These are phyloP conservation scores for Probaryconus sp. DNA, from an alignment of 1,140 invertebrate species.

Conservation along the genomic window DNA sequence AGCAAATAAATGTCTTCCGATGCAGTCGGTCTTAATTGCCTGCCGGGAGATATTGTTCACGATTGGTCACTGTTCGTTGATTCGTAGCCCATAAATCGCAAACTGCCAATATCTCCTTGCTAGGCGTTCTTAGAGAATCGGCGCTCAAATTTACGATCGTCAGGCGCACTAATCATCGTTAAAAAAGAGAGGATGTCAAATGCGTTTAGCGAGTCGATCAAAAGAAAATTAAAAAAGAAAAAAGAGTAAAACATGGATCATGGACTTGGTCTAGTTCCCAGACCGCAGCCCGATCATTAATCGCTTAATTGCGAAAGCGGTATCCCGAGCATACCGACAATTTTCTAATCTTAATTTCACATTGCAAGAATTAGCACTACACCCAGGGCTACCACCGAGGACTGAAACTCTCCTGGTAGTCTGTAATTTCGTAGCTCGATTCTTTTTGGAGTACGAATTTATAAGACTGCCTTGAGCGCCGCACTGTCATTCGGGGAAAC, in stretches of 20 bases:
- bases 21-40: slow-evolving; percentile 47
- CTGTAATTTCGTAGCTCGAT: slow-evolving; percentile 32
- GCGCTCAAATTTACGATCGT: slow-evolving; percentile 62
- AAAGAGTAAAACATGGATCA: slow-evolving; percentile 5
- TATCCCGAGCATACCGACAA: slow-evolving; percentile 11
- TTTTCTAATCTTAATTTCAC: slow-evolving; percentile 31
- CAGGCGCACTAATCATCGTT: slow-evolving; percentile 45
- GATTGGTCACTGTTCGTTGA: slow-evolving; percentile 41
- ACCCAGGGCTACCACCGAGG: slow-evolving; percentile 3
- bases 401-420: slow-evolving; percentile 3
- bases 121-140: slow-evolving; percentile 39
- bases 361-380: slow-evolving; percentile 14
- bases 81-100: slow-evolving; percentile 52
- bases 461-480: slow-evolving; percentile 23
- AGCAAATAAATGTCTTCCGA: slow-evolving; percentile 42
- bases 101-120: slow-evolving; percentile 61
- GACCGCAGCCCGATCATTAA: slow-evolving; percentile 56
- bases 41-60: slow-evolving; percentile 37
- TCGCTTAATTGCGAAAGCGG: slow-evolving; percentile 55
- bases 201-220: slow-evolving; percentile 12
- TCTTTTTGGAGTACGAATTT: slow-evolving; percentile 15
- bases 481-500: slow-evolving; percentile 18
- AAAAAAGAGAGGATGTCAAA: slow-evolving; percentile 35
- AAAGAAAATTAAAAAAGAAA: background rate
- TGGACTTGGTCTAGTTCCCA: slow-evolving; percentile 44